phyloP scores from a whole-genome alignment of 2,113 vertebrate genomes.

The Tragelaphus strepsiceros region DNA sequence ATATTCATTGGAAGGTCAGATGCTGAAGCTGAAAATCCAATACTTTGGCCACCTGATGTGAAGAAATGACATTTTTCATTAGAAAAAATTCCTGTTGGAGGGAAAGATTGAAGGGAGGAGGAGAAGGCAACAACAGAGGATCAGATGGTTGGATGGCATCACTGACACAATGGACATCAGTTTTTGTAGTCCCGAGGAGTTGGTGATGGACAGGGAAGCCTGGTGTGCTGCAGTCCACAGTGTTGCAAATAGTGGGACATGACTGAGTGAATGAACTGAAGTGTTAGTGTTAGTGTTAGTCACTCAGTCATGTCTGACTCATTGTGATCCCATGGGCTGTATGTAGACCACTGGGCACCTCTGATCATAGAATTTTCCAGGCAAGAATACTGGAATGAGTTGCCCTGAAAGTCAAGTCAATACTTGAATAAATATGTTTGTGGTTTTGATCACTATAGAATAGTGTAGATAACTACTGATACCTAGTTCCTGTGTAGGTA shows the following conservation, averaged over 20 bases:
- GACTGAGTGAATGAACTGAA: not conserved
- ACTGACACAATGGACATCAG: not conserved
- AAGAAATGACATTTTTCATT: not conserved
- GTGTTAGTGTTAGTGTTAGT: not conserved
- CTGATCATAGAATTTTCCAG: not conserved
- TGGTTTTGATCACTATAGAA: not conserved
- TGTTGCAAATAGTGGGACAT: not conserved
- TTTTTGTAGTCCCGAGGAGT: not conserved
- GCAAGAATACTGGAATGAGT: not conserved
- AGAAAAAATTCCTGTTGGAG: not conserved
- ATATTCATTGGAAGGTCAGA: not conserved
- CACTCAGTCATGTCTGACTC: fast-evolving
- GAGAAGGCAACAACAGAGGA: not conserved
- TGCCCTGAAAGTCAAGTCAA: not conserved
- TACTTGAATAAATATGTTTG: not conserved
- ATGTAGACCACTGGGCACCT: not conserved
- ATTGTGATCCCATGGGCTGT: not conserved
- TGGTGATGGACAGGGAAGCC: not conserved
- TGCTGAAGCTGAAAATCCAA: not conserved
- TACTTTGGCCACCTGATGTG: not conserved
- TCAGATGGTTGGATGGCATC: not conserved
- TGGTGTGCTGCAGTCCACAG: not conserved
- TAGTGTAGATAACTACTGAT: not conserved
- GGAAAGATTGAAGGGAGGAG: not conserved
- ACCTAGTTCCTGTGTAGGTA: not conserved